These are phyloP conservation scores for Agapornis canus DNA, from an alignment of 2,797 vertebrate species.

Conservation along the genomic window DNA sequence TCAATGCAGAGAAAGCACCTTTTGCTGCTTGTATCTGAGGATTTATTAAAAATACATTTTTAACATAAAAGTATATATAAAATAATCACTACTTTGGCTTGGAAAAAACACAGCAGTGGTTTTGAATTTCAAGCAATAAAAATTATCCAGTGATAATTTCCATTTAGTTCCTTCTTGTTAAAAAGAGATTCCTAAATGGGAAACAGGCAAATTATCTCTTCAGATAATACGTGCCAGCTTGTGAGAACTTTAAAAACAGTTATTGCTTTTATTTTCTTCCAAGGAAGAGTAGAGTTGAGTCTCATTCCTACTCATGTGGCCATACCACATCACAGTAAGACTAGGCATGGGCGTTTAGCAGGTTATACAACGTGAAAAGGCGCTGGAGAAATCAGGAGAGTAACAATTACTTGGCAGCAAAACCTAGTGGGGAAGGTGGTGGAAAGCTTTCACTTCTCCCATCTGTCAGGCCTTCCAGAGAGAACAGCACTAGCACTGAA, in stretches of 20 bases:
- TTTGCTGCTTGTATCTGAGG: conserved; percentile 44
- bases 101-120: conserved; percentile 36
- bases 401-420: conserved; percentile 59
- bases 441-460: conserved; percentile 38
- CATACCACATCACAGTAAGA: neutral
- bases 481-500: conserved; percentile 1
- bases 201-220: conserved; percentile 28
- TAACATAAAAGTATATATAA: conserved; percentile 70
- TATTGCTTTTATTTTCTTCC: conserved; percentile 59
- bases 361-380: conserved; percentile 22
- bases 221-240: neutral
- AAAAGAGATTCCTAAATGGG: conserved; percentile 25
- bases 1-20: conserved; percentile 47
- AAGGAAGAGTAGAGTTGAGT: conserved; percentile 7
- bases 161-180: conserved; percentile 19
- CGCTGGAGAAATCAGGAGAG: neutral
- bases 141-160: conserved; percentile 53
- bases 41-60: conserved; percentile 60
- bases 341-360: neutral
- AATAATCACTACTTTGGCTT: conserved; percentile 55
- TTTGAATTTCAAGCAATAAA: conserved; percentile 52
- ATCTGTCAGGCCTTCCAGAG: conserved; percentile 50
- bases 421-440: conserved; percentile 20
- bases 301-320: conserved; percentile 32
- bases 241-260: conserved; percentile 16